Conservation (phyloP, 92 coral and sea anemone genomes). For the Umimayanthus kanabou region DNA sequence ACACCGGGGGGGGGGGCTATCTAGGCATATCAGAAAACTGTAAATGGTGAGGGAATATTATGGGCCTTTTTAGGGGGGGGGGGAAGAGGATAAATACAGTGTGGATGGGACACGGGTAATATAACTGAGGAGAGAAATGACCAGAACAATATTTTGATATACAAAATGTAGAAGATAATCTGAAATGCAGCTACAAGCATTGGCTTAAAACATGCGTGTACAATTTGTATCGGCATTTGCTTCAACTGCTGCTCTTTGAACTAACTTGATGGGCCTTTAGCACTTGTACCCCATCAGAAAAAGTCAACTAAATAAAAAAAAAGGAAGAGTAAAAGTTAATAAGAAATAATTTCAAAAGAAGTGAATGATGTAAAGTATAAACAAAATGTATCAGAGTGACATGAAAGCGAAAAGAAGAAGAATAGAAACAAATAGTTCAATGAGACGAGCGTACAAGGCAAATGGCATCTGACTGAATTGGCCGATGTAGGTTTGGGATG, state of each 20-base stretch:
- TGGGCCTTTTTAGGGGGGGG: not conserved
- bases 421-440: too few species aligned
- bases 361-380: not conserved
- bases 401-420: not conserved
- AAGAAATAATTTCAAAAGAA: not conserved
- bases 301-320: constrained; percentile 18
- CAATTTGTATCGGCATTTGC: not conserved
- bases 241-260: not conserved
- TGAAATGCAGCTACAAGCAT: not conserved
- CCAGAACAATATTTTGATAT: too few species aligned
- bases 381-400: not conserved
- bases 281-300: constrained; percentile 30
- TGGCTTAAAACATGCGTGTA: not conserved
- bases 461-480: not conserved
- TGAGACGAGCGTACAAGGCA: not conserved
- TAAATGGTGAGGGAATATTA: not conserved
- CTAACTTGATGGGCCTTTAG: constrained; percentile 39
- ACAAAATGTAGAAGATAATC: not conserved
- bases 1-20: not conserved
- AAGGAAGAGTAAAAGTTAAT: constrained; percentile 19
- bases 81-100: too few species aligned
- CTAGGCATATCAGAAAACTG: not conserved
- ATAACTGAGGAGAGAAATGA: too few species aligned
- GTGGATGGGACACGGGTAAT: too few species aligned
- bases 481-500: not conserved